phyloP scores from a whole-genome alignment of 2,113 vertebrate species.

The Chaenogobius annularis region DNA sequence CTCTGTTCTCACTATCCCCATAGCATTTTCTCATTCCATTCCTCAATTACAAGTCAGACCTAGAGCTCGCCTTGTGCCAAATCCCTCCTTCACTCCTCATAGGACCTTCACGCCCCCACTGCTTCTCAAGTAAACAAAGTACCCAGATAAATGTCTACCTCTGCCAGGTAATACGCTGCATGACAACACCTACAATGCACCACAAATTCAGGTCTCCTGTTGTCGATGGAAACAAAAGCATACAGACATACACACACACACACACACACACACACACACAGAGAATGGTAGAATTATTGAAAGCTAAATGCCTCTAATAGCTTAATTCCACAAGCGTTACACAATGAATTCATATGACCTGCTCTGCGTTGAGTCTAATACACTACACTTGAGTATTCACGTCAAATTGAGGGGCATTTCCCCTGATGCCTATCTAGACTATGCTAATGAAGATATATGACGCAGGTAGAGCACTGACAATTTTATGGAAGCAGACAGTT shows the following conservation, averaged over 20 bases:
- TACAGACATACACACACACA: slow-evolving; percentile 1
- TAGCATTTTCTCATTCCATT: slow-evolving; percentile 56
- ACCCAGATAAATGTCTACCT: slow-evolving; percentile 40
- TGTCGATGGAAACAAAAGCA: slow-evolving; percentile 28
- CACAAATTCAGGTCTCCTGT: slow-evolving; percentile 14
- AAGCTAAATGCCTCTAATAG: slow-evolving; percentile 53
- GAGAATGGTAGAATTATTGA: slow-evolving; percentile 28
- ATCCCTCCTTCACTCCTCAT: not conserved
- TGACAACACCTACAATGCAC: slow-evolving; percentile 23
- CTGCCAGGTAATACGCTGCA: slow-evolving; percentile 24
- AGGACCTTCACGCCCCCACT: not conserved
- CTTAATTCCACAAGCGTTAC: slow-evolving; percentile 34
- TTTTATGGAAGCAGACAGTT: slow-evolving; percentile 54
- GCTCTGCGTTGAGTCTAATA: slow-evolving; percentile 28
- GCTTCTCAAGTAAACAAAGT: slow-evolving; percentile 43
- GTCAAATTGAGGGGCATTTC: slow-evolving; percentile 53
- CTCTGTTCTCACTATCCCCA: slow-evolving; percentile 41
- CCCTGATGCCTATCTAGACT: slow-evolving; percentile 48
- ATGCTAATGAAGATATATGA: slow-evolving; percentile 66
- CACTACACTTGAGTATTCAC: slow-evolving; percentile 42
- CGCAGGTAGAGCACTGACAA: slow-evolving; percentile 60
- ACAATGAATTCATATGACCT: slow-evolving; percentile 54
- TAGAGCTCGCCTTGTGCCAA: slow-evolving; percentile 10
- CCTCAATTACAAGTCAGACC: slow-evolving; percentile 56
- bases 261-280: slow-evolving; percentile 5